phyloP scores from a whole-genome alignment of 2,113 vertebrate species.

The Nicator chloris region DNA sequence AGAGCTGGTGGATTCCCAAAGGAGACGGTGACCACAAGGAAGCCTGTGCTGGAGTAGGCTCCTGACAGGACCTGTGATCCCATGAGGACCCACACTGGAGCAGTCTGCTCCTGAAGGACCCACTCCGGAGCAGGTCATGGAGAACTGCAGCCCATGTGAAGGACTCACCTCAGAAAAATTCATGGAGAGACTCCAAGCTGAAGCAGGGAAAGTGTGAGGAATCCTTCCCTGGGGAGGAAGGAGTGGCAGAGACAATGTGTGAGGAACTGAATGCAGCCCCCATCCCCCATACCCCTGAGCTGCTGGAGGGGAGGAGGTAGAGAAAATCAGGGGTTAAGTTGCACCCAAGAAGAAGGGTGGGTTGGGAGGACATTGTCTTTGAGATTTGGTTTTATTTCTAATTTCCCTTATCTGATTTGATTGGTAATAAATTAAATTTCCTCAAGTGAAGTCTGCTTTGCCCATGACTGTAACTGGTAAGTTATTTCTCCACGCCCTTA shows the following conservation, averaged over 20 bases:
- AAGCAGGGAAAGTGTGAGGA: background rate
- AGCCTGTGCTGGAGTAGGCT: background rate
- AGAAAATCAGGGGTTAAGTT: background rate
- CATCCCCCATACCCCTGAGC: rapidly evolving
- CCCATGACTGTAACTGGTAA: background rate
- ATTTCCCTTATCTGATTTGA: background rate
- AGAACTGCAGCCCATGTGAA: background rate
- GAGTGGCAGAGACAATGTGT: background rate
- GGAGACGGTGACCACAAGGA: background rate
- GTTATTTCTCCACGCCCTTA: background rate
- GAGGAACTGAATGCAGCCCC: background rate
- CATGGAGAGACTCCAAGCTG: background rate
- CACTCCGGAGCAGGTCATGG: background rate
- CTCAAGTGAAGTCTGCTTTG: background rate
- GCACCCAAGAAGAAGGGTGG: background rate
- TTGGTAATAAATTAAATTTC: background rate
- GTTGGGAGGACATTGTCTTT: background rate
- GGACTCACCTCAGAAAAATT: background rate
- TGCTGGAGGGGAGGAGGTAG: background rate
- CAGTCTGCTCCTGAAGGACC: background rate
- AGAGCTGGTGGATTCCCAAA: too few species aligned
- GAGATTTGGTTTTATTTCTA: background rate
- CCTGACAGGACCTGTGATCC: background rate
- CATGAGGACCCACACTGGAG: background rate
- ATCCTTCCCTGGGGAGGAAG: background rate